phyloP scores from a whole-genome alignment of 2,888 invertebrate species.

The Drosophila cracens region DNA sequence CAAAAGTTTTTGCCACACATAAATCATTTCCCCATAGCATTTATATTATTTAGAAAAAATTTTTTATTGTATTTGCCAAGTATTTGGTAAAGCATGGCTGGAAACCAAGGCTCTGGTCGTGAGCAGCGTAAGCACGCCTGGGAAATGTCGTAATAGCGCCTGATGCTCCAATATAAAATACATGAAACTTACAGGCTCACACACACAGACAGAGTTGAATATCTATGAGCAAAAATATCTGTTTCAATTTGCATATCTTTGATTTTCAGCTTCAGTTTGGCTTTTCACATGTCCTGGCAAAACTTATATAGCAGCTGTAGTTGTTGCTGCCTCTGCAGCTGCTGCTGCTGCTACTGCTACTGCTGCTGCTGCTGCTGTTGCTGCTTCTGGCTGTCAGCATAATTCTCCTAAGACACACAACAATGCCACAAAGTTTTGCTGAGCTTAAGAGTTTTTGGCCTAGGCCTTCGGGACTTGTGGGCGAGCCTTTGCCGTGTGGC shows the following conservation, averaged over 20 bases:
- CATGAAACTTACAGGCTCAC: slow-evolving; percentile 48
- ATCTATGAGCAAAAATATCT: slow-evolving; percentile 65
- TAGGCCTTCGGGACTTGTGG: slow-evolving; percentile 24
- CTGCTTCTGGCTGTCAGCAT: slow-evolving; percentile 53
- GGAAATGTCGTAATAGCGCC: slow-evolving; percentile 76
- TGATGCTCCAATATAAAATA: slow-evolving; percentile 63
- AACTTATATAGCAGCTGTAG: slow-evolving; percentile 45
- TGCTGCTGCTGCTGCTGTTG: slow-evolving; percentile 16
- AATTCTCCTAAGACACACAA: slow-evolving; percentile 65
- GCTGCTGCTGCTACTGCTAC: neutral
- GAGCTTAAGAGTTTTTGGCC: slow-evolving; percentile 64
- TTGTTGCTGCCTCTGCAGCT: slow-evolving; percentile 29
- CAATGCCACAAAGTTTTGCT: slow-evolving; percentile 63
- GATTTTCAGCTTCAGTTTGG: slow-evolving; percentile 63
- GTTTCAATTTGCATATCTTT: slow-evolving; percentile 81
- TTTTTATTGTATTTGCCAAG: slow-evolving; percentile 61
- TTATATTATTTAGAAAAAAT: slow-evolving; percentile 72
- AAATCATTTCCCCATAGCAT: slow-evolving; percentile 76
- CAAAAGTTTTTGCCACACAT: slow-evolving; percentile 66
- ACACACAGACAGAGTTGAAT: slow-evolving; percentile 22
- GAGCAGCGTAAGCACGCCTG: slow-evolving; percentile 50
- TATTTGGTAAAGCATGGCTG: slow-evolving; percentile 30
- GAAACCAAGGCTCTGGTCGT: slow-evolving; percentile 34
- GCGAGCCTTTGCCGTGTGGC: slow-evolving; percentile 42
- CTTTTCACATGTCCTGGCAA: slow-evolving; percentile 22